A percentile compares a stretch with the other conserved stretches of the same genome.
Conservation (phyloP, 2,888 invertebrate species). For the Lasioglossum morio region DNA sequence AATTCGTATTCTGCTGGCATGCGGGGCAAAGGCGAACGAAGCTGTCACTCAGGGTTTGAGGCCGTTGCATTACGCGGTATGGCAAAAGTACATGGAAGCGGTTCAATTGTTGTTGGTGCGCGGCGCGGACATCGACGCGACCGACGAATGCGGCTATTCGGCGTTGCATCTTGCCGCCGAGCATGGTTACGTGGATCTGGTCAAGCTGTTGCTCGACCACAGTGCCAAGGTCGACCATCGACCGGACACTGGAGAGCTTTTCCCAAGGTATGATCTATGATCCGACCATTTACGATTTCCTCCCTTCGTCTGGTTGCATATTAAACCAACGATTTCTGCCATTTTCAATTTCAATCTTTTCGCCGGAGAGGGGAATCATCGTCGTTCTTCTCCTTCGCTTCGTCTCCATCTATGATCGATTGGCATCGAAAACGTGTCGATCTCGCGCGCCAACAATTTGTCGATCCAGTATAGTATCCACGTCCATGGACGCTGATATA, state of each 20-base stretch:
- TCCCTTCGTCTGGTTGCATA: neutral
- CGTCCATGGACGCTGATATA: too few species aligned
- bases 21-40: constrained; percentile 94
- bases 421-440: neutral
- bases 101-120: constrained; percentile 92
- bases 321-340: neutral
- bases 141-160: constrained; percentile 96
- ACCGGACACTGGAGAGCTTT: constrained; percentile 89
- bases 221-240: constrained; percentile 93
- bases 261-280: constrained; percentile 85
- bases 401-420: neutral
- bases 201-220: constrained; percentile 90
- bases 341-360: neutral
- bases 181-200: constrained; percentile 90
- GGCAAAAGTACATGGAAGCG: constrained; percentile 93
- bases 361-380: neutral
- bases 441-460: neutral
- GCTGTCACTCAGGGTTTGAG: constrained; percentile 94
- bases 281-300: neutral
- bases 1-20: constrained; percentile 93
- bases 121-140: constrained; percentile 92
- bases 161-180: constrained; percentile 96
- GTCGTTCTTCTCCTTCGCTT: neutral
- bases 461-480: neutral
- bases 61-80: constrained; percentile 96